These are phyloP conservation scores for Hylaea fasciaria DNA, from an alignment of 2,888 invertebrate genomes.

Conservation along the genomic window DNA sequence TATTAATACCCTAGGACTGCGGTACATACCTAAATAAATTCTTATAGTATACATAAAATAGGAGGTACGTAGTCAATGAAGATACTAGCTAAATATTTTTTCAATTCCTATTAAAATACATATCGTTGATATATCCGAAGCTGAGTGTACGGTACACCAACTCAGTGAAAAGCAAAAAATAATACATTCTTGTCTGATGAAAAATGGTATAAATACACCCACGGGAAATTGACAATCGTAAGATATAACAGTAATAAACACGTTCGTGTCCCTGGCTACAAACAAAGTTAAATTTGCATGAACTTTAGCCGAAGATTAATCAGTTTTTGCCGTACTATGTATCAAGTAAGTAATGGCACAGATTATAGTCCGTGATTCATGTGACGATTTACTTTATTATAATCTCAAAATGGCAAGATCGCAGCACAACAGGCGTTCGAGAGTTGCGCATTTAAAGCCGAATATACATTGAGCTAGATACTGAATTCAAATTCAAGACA, in stretches of 20 bases:
- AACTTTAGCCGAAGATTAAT: constrained; percentile 1
- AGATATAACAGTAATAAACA: neutral
- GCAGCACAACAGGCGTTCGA: constrained; percentile 15
- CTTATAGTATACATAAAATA: too few relatives aligned
- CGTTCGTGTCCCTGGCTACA: neutral
- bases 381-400: constrained; percentile 45
- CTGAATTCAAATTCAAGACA: neutral
- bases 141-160: too few relatives aligned
- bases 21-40: too few relatives aligned
- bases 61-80: too few relatives aligned
- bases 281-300: neutral
- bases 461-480: constrained; percentile 1
- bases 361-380: constrained; percentile 32
- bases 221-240: neutral
- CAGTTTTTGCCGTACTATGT: neutral
- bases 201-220: neutral
- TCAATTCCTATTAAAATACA: too few relatives aligned
- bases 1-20: too few relatives aligned
- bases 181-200: neutral
- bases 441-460: constrained; percentile 16
- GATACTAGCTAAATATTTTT: too few relatives aligned
- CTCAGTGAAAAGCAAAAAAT: neutral
- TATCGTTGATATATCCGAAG: too few relatives aligned
- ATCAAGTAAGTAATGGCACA: constrained; percentile 7
- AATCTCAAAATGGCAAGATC: constrained; percentile 30